Evolutionary conservation across 2,888 invertebrate genomes (phyloP).

Genomic region (Drosophila nr. perissopoda): DNA sequence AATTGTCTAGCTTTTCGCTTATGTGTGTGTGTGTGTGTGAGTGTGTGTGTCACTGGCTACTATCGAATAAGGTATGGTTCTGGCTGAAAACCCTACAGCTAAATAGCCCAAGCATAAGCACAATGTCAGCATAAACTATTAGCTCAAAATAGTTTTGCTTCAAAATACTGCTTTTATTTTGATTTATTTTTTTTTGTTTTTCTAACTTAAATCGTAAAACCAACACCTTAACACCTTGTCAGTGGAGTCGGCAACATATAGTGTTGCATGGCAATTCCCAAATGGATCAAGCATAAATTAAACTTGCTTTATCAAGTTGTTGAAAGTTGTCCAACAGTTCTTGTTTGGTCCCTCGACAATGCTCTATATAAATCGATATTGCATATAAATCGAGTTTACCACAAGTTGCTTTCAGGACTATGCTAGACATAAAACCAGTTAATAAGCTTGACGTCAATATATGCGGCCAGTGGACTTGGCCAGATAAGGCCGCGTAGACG

Average conservation of each 20-base stretch:
- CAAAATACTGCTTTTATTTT: background rate
- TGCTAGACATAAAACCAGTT: background rate
- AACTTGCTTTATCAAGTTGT: background rate
- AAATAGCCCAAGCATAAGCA: background rate
- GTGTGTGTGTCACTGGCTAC: background rate
- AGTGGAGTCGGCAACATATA: background rate
- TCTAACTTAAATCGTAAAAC: background rate
- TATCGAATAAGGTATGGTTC: conserved; percentile 11
- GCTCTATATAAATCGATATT: background rate
- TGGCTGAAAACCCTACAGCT: background rate
- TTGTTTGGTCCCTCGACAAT: background rate
- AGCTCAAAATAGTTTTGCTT: background rate
- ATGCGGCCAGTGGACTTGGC: conserved; percentile 1
- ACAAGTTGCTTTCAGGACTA: background rate
- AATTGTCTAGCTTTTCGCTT: background rate
- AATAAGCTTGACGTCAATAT: conserved; percentile 11
- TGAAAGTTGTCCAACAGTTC: background rate
- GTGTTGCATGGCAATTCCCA: background rate
- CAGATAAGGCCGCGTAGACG: conserved; percentile 28
- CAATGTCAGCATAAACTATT: background rate
- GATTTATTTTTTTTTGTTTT: background rate
- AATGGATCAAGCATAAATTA: background rate
- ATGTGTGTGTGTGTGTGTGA: conserved; percentile 3
- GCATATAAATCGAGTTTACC: background rate
- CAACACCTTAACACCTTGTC: background rate